Base-by-base conservation (phyloP, 2,113 vertebrate species). In the Himantopus leucocephalus region DNA sequence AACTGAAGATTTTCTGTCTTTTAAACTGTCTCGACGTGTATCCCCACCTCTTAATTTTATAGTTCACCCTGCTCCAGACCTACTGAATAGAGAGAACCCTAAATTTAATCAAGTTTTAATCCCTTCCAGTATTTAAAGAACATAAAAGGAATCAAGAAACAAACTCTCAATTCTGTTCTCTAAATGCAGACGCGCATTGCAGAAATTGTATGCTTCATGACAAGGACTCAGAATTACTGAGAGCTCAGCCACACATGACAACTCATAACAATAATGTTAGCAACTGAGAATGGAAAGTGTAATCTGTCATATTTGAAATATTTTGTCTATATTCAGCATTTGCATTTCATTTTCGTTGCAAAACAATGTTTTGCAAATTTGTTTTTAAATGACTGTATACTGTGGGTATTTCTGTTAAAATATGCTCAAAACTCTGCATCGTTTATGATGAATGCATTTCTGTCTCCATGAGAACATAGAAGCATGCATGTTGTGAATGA, bases 361-460 rank as follows among this genome's bases (percentile, higher is more conserved):
- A 94, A 97, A 87, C 24, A 85, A 55, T 70, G 39, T 75, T 94
- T 87, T 79, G 73, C n/a, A 72, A 68, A 87, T 85, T 75, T 73
- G n/a, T 41, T 91, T 95, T 92, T 55, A 94, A 95, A 91, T 91
- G 30, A 90, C 48, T 76, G 43, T 84, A 91, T 72, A 84, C 53
- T 70, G 76, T 75, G 48, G 81, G 24, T 94, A 84, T 91, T 95
- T 93, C 80, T 84, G 59, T 85, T 92, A 79, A 95, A 95, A 94
- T 87, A 87, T 52, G 53, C 76, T 89, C 73, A 72, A 72, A 84
- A 71, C 10, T 52, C 59, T 75, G 21, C 66, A 55, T 56, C 11
- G 22, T 34, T 83, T 84, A 35, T 58, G 48, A 55, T 74, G 16
- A 88, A 64, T 56, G 47, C 50, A 56, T n/a, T 94, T 73, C 45